Evolutionary conservation across 2,113 vertebrate species (phyloP).

Genomic region (Spea multiplicata): DNA sequence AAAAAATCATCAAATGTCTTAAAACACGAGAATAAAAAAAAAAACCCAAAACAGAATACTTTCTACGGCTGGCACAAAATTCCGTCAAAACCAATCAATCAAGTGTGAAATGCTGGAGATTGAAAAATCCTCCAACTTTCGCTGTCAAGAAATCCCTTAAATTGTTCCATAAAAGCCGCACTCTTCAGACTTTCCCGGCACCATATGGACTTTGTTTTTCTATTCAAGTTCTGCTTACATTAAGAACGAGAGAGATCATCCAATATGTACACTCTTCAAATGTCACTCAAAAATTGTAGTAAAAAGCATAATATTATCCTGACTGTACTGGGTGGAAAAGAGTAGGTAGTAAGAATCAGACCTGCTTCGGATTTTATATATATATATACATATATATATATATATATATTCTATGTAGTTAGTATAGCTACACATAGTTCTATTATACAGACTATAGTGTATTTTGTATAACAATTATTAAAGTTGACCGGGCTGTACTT

Average conservation of each 20-base stretch:
- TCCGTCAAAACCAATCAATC: slow-evolving; percentile 38
- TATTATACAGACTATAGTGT: no score
- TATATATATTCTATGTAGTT: no score
- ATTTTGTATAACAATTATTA: no score
- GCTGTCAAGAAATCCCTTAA: slow-evolving; percentile 41
- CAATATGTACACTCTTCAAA: slow-evolving; percentile 46
- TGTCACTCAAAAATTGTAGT: slow-evolving; percentile 42
- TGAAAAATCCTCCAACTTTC: slow-evolving; percentile 37
- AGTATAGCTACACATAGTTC: no score
- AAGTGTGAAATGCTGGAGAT: slow-evolving; percentile 28
- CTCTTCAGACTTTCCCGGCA: slow-evolving; percentile 26
- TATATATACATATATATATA: no score
- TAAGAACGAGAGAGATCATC: slow-evolving; percentile 32
- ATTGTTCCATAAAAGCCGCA: slow-evolving; percentile 3
- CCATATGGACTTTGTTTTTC: slow-evolving; percentile 46
- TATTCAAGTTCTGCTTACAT: slow-evolving; percentile 42
- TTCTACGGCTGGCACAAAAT: slow-evolving; percentile 15
- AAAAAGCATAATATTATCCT: slow-evolving; percentile 37
- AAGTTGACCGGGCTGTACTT: no score
- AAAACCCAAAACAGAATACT: slow-evolving; percentile 3
- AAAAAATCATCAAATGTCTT: not conserved
- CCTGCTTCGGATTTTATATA: not conserved
- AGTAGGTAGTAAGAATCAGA: not conserved
- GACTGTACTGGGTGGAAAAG: slow-evolving; percentile 13
- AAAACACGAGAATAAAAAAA: not conserved